Evolutionary conservation across 1,140 invertebrate species (phyloP), one percentile per base, ranked within the genome.

Genomic region (Papilio aristodemus): DNA sequence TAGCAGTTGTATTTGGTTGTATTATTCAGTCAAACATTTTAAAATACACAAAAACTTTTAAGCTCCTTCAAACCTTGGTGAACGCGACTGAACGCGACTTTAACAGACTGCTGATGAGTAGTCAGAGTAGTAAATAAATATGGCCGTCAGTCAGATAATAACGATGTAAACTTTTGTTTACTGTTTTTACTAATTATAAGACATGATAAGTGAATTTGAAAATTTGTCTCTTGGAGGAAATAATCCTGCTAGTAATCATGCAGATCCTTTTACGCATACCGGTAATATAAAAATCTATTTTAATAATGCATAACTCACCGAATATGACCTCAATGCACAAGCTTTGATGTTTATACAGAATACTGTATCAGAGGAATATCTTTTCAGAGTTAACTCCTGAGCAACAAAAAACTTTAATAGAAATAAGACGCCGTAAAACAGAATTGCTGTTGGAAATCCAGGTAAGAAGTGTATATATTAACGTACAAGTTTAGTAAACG

Each of bases 401-500:
- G 82, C 97, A 98, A 89, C 96, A 97, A 82, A 96, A 97, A 89
- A 94, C 97, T 75, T 92, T 99, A 68, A 95, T 96, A 74, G 96
- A 97, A 84, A 97, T 99, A 79, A 93, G 97, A 75, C 93, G 96
- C 80, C 94, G 97, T 80, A 98, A 98, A 92, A 95, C 96, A 71
- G 97, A 98, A 92, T 92, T 99, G 70, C 92, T 98, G 69, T 93
- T 97, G 67, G 97, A 98, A 94, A 99, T 98, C 82, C 96, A 98
- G 95, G 97, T 98, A 91, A 94, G 93, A 22, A 54, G 19, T 54
- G 13, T 17, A 54, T 54, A 8, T 22, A 19, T 4, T 9, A 22
- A 5, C 5, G 11, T 10, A 54, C 11, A 22, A 54, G 43, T 46
- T 17, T 22, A 46, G 7, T 2, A 19, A 46, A 54, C 9, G 19